phyloP scores from a whole-genome alignment of 2,113 vertebrate species.

The Excalfactoria chinensis region DNA sequence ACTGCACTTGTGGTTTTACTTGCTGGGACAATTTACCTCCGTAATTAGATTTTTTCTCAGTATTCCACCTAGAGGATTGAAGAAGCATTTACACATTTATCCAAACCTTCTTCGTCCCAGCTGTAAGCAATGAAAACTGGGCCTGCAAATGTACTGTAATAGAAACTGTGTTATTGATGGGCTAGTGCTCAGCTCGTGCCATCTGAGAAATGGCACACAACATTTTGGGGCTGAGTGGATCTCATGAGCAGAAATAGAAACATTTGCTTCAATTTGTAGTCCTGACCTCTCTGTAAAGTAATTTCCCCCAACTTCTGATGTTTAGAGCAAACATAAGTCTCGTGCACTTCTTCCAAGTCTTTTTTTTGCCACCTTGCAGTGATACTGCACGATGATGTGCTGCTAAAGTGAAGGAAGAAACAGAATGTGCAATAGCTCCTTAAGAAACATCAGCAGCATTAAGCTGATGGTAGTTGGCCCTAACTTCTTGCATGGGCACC shows the following conservation, averaged over 20 bases:
- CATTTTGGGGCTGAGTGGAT: not conserved
- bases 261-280: not conserved
- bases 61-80: slow-evolving; percentile 31
- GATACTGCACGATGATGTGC: not conserved
- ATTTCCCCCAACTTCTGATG: rapidly evolving
- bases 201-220: rapidly evolving
- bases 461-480: too few species aligned
- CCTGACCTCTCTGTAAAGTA: not conserved
- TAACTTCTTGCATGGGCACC: not conserved
- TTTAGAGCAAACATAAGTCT: not conserved
- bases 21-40: not conserved
- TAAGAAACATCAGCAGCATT: rapidly evolving
- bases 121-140: not conserved
- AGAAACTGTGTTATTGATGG: not conserved
- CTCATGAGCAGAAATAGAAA: not conserved
- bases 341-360: not conserved
- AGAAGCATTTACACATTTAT: not conserved
- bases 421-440: not conserved
- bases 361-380: not conserved
- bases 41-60: not conserved
- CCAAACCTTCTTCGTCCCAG: not conserved
- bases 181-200: not conserved
- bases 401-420: not conserved
- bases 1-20: not conserved
- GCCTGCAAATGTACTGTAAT: not conserved